Evolutionary conservation across 2,797 vertebrate genomes (phyloP), one percentile per base, ranked within the genome.

Genomic region (Pseudopleuronectes americanus): DNA sequence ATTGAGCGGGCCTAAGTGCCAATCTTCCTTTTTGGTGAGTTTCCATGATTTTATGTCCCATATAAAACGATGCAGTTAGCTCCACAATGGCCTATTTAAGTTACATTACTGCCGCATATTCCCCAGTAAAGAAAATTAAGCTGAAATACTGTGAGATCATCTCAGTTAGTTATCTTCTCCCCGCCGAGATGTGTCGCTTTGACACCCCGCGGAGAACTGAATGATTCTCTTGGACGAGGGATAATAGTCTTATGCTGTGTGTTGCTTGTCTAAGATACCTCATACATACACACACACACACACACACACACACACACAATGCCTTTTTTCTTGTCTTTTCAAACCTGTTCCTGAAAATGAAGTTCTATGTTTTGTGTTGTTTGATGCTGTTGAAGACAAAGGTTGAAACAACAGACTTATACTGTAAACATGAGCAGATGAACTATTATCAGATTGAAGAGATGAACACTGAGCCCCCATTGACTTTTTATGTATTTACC

Each of bases 121-220:
- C 89, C 90, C 89, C 89, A 86, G 90, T 90, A 89, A 91, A 89
- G 90, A 86, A 91, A 91, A 92, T 91, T 91, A 91, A 92, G 90
- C 87, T 76, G 77, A 56, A 85, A 91, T 89, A 81, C 83, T 84
- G 70, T 79, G 87, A 91, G 90, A 92, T 92, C 81, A 91, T 92
- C 90, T 88, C 83, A 36, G 86, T 91, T 91, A 88, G 85, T 92
- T 89, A 89, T 90, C 91, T 84, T 90, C 88, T 88, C 83, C 90
- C 89, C 45, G 83, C 86, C 68, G 86, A 80, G 85, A 88, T 81
- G 82, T 77, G 81, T 82, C 60, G 72, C 80, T 76, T 74, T 85
- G 89, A 89, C 88, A 84, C 87, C 92, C 90, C 76, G 77, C 76
- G 54, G 90, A 89, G 90, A 87, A 64, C 69, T 61, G 76, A 88